These are phyloP conservation scores for Sander vitreus DNA, from an alignment of 2,113 vertebrate species.

Conservation along the genomic window DNA sequence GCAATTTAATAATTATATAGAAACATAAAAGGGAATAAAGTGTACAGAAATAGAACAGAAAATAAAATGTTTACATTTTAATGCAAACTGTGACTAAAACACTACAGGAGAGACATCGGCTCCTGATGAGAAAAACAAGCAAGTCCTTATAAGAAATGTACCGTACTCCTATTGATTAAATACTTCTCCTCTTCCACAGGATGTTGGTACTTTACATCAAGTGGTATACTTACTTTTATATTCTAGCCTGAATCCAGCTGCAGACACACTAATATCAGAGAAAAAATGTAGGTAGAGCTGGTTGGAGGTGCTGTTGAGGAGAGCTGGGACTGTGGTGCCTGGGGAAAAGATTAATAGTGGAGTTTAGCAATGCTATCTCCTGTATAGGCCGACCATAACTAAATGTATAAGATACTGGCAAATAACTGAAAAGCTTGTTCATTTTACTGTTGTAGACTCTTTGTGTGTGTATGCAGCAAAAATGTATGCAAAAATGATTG, in stretches of 20 bases:
- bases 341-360: conserved; percentile 49
- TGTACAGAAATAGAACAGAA: not conserved
- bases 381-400: conserved; percentile 25
- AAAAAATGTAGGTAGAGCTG: conserved; percentile 99
- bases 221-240: conserved; percentile 94
- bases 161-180: too few species aligned
- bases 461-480: not conserved
- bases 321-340: conserved; percentile 94
- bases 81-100: not conserved
- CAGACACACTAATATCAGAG: conserved; percentile 98
- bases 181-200: not conserved
- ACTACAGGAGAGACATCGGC: not conserved
- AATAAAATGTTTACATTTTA: not conserved
- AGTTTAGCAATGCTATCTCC: conserved; percentile 55
- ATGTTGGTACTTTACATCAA: not conserved
- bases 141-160: not conserved
- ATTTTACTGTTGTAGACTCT: not conserved
- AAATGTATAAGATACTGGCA: conserved; percentile 24
- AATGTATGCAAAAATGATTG: not conserved
- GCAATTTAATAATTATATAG: not conserved
- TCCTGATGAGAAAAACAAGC: not conserved
- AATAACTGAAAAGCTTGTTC: conserved; percentile 19
- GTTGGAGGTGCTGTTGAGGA: conserved; percentile 99
- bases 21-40: not conserved
- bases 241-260: conserved; percentile 96